Evolutionary conservation across 2,888 invertebrate species (phyloP).

Genomic region (Tethea ocularis): DNA sequence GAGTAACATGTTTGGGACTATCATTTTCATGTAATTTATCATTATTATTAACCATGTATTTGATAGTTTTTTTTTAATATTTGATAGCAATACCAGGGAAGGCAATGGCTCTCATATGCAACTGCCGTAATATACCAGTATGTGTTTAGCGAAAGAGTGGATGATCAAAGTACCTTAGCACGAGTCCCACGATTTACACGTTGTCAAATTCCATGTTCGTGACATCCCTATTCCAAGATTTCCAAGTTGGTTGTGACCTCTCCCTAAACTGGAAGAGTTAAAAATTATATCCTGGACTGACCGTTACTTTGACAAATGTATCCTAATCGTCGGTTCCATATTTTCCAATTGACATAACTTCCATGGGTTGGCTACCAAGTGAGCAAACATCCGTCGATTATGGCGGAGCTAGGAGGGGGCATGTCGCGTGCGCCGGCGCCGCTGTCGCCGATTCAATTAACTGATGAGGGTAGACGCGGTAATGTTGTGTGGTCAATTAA

Average conservation of each 20-base stretch:
- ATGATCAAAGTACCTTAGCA: too few species aligned
- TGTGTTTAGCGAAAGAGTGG: too few species aligned
- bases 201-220: not conserved
- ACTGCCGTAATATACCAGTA: too few species aligned
- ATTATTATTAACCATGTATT: too few species aligned
- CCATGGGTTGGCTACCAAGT: constrained; percentile 2
- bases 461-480: not conserved
- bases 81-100: too few species aligned
- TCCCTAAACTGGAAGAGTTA: not conserved
- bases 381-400: constrained; percentile 13
- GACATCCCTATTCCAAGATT: not conserved
- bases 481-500: not conserved
- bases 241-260: not conserved
- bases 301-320: constrained; percentile 8
- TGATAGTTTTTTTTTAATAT: too few species aligned
- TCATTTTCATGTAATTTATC: too few species aligned
- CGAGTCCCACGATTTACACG: too few species aligned
- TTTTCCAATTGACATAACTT: constrained; percentile 8
- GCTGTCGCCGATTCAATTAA: not conserved
- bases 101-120: too few species aligned
- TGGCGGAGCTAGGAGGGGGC: constrained; percentile 1
- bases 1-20: too few species aligned
- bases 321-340: constrained; percentile 12
- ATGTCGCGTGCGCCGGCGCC: constrained; percentile 4
- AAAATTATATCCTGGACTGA: not conserved